These are phyloP conservation scores for Drosophila erecta DNA, from an alignment of 1,140 invertebrate species.

Conservation along the genomic window DNA sequence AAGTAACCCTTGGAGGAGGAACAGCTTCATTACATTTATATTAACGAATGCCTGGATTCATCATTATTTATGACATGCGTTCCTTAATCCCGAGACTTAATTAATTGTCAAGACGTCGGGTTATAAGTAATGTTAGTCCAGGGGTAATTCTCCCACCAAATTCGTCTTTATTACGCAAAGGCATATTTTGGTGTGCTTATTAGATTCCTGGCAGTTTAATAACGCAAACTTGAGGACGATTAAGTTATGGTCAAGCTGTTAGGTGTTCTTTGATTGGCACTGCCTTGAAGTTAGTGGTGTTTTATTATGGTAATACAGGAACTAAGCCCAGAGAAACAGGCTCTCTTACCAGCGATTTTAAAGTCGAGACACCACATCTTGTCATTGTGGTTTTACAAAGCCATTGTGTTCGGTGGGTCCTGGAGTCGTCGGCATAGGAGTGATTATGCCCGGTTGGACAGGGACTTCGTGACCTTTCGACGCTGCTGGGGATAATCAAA, in stretches of 20 bases:
- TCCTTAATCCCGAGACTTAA: constrained; percentile 50
- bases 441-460: constrained; percentile 53
- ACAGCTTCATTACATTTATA: constrained; percentile 62
- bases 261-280: constrained; percentile 6
- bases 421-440: constrained; percentile 22
- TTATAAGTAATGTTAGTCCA: constrained; percentile 25
- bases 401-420: constrained; percentile 16
- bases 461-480: constrained; percentile 73
- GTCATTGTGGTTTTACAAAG: constrained; percentile 39
- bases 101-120: constrained; percentile 51
- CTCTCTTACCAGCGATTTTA: neutral
- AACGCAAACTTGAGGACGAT: neutral
- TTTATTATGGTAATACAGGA: neutral
- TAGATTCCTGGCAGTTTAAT: constrained; percentile 16
- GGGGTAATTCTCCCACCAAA: constrained; percentile 2
- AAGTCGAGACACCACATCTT: constrained; percentile 23
- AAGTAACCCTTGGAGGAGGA: constrained; percentile 39
- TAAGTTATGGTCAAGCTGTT: neutral
- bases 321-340: too few relatives aligned
- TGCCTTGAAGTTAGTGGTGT: neutral
- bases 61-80: constrained; percentile 65
- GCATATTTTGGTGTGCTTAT: constrained; percentile 19
- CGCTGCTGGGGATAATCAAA: constrained; percentile 76
- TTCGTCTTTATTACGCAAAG: constrained; percentile 7
- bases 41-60: constrained; percentile 51